A percentile compares a stretch with the other conserved stretches of the same genome.
Evolutionary conservation across 64 coral and sea anemone genomes (phyloP).

Genomic region (Actinia equina): DNA sequence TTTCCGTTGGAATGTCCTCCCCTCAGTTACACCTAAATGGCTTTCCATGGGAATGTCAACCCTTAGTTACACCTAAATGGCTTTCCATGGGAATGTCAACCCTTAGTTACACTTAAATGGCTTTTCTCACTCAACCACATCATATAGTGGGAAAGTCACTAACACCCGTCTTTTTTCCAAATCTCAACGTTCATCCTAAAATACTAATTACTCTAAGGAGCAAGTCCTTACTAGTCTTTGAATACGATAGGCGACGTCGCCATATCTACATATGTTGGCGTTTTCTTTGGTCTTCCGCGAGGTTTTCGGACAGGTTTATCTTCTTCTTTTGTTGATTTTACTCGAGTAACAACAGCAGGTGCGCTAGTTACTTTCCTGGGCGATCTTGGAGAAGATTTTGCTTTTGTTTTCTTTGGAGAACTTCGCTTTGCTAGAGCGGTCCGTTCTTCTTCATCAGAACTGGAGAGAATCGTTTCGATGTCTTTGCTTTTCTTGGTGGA

Average conservation of each 20-base stretch:
- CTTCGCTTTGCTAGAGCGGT: neutral
- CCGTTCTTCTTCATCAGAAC: neutral
- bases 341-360: neutral
- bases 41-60: no score
- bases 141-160: neutral
- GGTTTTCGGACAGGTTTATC: neutral
- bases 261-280: neutral
- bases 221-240: neutral
- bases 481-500: neutral
- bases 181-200: neutral
- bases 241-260: slow-evolving; percentile 11
- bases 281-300: slow-evolving; percentile 1
- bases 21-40: no score
- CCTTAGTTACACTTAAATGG: no score
- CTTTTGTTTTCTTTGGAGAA: neutral
- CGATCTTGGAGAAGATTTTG: neutral
- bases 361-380: neutral
- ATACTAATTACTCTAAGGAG: neutral
- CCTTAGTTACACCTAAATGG: no score
- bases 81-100: no score
- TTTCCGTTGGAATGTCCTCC: no score
- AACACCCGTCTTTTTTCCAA: neutral
- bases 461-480: neutral
- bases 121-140: neutral
- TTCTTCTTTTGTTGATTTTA: neutral